A percentile compares a stretch with the other conserved stretches of the same genome.
Evolutionary conservation across 2,113 vertebrate species (phyloP).

Genomic region (Sinocyclocheilus maitianheensis): DNA sequence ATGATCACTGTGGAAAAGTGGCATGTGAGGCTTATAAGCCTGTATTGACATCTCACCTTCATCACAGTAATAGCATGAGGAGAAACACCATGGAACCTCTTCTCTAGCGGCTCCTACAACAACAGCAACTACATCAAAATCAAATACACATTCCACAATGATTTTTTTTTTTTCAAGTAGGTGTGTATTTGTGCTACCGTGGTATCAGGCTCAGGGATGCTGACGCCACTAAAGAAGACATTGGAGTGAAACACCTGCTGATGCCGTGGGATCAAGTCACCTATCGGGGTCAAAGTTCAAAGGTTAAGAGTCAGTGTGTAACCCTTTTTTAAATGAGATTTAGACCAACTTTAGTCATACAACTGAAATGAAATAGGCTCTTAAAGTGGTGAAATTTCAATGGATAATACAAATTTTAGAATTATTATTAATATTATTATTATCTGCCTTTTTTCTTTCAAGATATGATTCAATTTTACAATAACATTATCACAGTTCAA

Average conservation of each 20-base stretch:
- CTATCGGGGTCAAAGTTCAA: constrained; percentile 57
- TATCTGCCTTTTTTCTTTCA: too few relatives aligned
- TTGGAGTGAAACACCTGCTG: constrained; percentile 80
- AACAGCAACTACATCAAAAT: not conserved
- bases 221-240: constrained; percentile 80
- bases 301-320: not conserved
- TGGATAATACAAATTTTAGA: too few relatives aligned
- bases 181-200: constrained; percentile 62
- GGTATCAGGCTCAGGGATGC: constrained; percentile 79
- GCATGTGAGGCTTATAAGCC: not conserved
- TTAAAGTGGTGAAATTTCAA: too few relatives aligned
- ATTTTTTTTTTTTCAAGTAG: not conserved
- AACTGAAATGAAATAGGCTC: not conserved
- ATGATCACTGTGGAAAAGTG: too few relatives aligned
- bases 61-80: constrained; percentile 72
- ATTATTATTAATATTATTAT: too few relatives aligned
- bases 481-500: too few relatives aligned
- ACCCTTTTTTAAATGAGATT: not conserved
- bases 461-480: too few relatives aligned
- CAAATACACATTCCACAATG: not conserved
- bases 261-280: constrained; percentile 80
- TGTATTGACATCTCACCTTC: constrained; percentile 65
- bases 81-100: constrained; percentile 69
- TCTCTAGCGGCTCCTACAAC: constrained; percentile 77
- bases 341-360: not conserved